Base-by-base conservation (phyloP, 2,888 invertebrate species). In the Dioctria rufipes region DNA sequence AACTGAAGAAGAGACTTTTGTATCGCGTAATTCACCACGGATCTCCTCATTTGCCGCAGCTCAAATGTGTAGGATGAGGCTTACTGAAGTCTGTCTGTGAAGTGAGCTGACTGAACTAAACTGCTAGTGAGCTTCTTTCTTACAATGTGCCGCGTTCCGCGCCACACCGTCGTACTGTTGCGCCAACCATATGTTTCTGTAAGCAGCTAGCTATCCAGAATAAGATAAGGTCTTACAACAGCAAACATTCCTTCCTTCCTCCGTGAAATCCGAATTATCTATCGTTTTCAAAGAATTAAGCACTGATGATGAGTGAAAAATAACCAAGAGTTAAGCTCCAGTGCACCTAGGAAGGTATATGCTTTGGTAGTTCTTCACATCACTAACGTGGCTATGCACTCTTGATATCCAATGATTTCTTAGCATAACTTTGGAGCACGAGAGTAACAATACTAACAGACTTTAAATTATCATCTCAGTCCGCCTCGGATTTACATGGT, bases 61-160 rank as follows among this genome's bases (percentile, higher is more conserved):
- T 75, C 73, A 43, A 60, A 40, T 60, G n/a, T 49, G 25, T 25
- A 25, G 25, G 25, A 25, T 25, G 25, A 25, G 25, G 2, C 25
- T 25, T 0, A 25, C 25, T 25, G 25, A 25, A 25, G 25, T 25
- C 25, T 25, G 25, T 25, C 25, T 25, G 25, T 25, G 25, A 25
- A 25, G 25, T 25, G 60, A 60, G 60, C 73, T 75, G 73, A 75
- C 73, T 75, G 58, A n/a, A 66, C 66, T 43, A 11, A 66, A n/a
- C n/a, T 58, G 42, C 13, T 58, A 60, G 6, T n/a, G 58, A 5
- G 73, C 13, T 39, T 75, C 25, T 25, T 13, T 39, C 69, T 69
- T 69, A 61, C 4, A 2, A 61, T 61, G 3, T 25, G 25, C 25
- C 25, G 25, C 61, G 3, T 25, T 0, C 25, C 25, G 25, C 61